These are phyloP conservation scores for Electrona antarctica DNA, from an alignment of 2,113 vertebrate genomes.

Conservation along the genomic window DNA sequence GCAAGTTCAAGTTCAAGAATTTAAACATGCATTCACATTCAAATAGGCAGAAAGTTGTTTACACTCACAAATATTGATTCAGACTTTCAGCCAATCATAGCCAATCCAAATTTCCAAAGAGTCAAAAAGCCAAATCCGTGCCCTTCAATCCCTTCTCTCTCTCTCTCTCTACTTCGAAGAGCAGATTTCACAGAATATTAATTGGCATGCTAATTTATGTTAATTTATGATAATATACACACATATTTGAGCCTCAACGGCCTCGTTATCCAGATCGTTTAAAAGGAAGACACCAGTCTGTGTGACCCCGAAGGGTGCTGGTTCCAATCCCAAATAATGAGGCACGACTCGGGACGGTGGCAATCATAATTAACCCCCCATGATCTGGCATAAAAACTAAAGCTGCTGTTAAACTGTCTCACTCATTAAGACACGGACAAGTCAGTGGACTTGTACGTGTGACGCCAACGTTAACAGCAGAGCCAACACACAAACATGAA, in stretches of 20 bases:
- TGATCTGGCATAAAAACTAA: conserved; percentile 42
- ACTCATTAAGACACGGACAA: not conserved
- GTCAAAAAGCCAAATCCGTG: conserved; percentile 8
- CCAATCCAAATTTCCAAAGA: conserved; percentile 26
- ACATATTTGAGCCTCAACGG: conserved; percentile 70
- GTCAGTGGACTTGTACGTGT: too few relatives aligned
- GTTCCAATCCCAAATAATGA: conserved; percentile 69
- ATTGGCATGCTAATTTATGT: conserved; percentile 73
- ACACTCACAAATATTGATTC: not conserved
- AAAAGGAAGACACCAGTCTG: conserved; percentile 69
- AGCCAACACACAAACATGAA: too few relatives aligned
- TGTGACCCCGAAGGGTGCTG: conserved; percentile 76
- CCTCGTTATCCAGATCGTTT: conserved; percentile 74
- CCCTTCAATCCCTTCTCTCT: conserved; percentile 22
- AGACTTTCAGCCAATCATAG: conserved; percentile 26
- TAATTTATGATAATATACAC: conserved; percentile 75
- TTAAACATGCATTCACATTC: not conserved
- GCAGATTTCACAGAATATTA: conserved; percentile 77
- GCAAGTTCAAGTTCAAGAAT: too few relatives aligned
- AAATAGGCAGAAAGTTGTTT: conserved; percentile 21
- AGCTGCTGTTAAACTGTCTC: conserved; percentile 37
- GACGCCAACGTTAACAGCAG: too few relatives aligned
- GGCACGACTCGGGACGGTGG: conserved; percentile 42
- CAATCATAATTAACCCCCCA: conserved; percentile 57
- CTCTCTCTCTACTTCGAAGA: conserved; percentile 59